Base-by-base conservation (phyloP, 2,888 invertebrate species). In the Diplazon laetatorius region DNA sequence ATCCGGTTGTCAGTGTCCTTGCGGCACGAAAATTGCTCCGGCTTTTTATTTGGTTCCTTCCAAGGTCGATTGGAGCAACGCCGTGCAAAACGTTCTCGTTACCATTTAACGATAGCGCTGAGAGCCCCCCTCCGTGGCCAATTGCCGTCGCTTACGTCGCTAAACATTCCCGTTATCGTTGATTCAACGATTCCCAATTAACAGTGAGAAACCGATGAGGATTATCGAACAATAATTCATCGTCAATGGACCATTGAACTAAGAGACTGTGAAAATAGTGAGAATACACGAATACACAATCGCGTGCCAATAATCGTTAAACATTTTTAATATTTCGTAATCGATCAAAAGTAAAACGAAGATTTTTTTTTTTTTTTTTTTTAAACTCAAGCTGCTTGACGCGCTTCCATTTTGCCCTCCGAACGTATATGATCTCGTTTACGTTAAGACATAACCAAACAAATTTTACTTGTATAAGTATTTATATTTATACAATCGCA, bases 11-110 rank as follows among this genome's bases (percentile, higher is more conserved):
- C 95, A 96, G 85, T 98, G 98, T 90, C 97, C 97, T 0, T 98
- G 98, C 91, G 97, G 97, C 0, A 95, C 95, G 80, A 96, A 96
- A 91, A 95, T 97, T 76, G 96, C 97, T 12, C 97, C 97, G 0
- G 97, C 97, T 22, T 98, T 98, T 92, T 98, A 98, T 91, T 92
- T 98, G 84, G 96, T 96, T 85, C 97, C 96, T 44, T 96, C 96
- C 50, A 97, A 97, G 92, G 96, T 98, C 78, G 98, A 98, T 91
- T 95, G 96, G 92, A 96, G 96, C 76, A 97, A 96, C 90, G 95
- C 96, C 66, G 96, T 97, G 65, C 96, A 97, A 90, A 97, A 97
- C 90, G 95, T 97, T 74, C 96, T 97, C 91, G 93, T 94, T 75
- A 96, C 96, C n/a, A 93, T 96, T 82, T 95, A 93, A 92, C n/a